Evolutionary conservation across 2,113 vertebrate species (phyloP).

Genomic region (Carlito syrichta): DNA sequence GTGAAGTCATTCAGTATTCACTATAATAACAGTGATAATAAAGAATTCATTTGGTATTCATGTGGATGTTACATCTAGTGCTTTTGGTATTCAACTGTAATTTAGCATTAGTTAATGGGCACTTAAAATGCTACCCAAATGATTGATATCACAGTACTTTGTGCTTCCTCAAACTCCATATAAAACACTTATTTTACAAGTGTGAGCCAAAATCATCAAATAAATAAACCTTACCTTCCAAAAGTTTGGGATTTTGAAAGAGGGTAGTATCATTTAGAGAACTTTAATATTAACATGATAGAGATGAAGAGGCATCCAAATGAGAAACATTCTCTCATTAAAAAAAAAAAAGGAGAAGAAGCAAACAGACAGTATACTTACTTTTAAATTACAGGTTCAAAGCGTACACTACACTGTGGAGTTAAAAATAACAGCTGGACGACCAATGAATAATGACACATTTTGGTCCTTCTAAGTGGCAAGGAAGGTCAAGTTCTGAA

Average conservation of each 20-base stretch:
- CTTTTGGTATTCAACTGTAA: slow-evolving; percentile 80
- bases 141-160: slow-evolving; percentile 76
- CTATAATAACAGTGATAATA: slow-evolving; percentile 80
- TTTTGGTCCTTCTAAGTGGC: slow-evolving; percentile 59
- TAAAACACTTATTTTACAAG: slow-evolving; percentile 81
- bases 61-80: slow-evolving; percentile 75
- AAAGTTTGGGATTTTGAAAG: slow-evolving; percentile 80
- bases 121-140: slow-evolving; percentile 84
- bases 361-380: slow-evolving; percentile 83
- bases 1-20: slow-evolving; percentile 76
- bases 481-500: slow-evolving; percentile 46
- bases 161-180: slow-evolving; percentile 79
- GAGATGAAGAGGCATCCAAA: slow-evolving; percentile 67
- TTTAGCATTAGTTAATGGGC: slow-evolving; percentile 84
- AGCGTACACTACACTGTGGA: slow-evolving; percentile 80
- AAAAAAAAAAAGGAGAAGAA: slow-evolving; percentile 68
- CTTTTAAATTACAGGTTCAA: slow-evolving; percentile 85
- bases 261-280: slow-evolving; percentile 80
- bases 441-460: slow-evolving; percentile 75
- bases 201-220: slow-evolving; percentile 82
- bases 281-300: slow-evolving; percentile 76
- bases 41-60: slow-evolving; percentile 83
- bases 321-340: slow-evolving; percentile 66
- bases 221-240: slow-evolving; percentile 85
- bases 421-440: slow-evolving; percentile 82